phyloP scores from a whole-genome alignment of 2,888 invertebrate species.

The Nudaria mundana region DNA sequence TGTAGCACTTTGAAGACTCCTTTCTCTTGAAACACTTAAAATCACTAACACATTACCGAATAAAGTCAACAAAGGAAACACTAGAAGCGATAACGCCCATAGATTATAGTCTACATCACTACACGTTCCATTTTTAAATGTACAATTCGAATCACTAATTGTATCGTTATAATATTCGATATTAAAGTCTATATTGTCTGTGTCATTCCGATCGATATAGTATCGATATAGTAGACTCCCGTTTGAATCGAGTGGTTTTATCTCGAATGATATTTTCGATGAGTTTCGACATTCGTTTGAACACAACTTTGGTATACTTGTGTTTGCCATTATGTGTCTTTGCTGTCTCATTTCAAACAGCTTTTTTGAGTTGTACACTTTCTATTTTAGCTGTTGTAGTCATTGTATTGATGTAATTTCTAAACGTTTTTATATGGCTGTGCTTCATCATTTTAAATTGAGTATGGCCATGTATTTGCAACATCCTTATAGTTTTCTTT shows the following conservation, averaged over 20 bases:
- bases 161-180: constrained; percentile 54
- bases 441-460: too few species aligned
- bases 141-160: constrained; percentile 55
- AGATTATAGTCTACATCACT: constrained; percentile 84
- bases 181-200: constrained; percentile 38
- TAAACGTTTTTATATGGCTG: too few species aligned
- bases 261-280: constrained; percentile 44
- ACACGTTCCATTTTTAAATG: constrained; percentile 59
- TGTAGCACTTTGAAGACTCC: constrained; percentile 96
- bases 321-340: constrained; percentile 22
- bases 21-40: constrained; percentile 94
- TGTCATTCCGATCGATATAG: constrained; percentile 27
- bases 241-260: constrained; percentile 44
- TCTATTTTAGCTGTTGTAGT: constrained; percentile 4
- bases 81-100: constrained; percentile 92
- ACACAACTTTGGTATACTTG: constrained; percentile 26
- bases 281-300: constrained; percentile 50
- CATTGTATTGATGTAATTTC: too few species aligned
- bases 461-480: too few species aligned
- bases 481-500: too few species aligned
- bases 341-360: constrained; percentile 21
- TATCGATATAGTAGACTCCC: constrained; percentile 27
- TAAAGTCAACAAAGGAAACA: constrained; percentile 95
- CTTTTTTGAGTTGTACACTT: too few species aligned
- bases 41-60: constrained; percentile 99